Percentiles rank a stretch among this genome's conserved stretches.
These are phyloP conservation scores for Trematocara stigmaticum DNA, from an alignment of 2,113 vertebrate species.

Conservation along the genomic window DNA sequence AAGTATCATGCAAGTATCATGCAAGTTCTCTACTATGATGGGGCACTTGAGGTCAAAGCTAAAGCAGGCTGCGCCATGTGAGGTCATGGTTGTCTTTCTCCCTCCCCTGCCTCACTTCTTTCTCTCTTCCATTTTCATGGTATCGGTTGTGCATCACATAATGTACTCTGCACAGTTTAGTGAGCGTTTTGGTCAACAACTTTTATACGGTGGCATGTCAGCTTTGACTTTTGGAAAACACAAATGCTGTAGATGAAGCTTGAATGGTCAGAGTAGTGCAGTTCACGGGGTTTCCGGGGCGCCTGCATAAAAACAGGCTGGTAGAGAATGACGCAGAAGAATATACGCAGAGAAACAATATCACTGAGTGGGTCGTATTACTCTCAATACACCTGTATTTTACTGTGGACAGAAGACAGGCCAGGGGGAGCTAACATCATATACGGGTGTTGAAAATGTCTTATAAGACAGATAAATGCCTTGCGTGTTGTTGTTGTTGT, in stretches of 20 bases:
- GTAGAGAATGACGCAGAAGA: not conserved
- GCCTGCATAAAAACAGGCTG: not conserved
- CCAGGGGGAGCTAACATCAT: not conserved
- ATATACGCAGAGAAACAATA: not conserved
- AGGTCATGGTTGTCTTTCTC: conserved; percentile 22
- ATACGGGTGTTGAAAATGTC: not conserved
- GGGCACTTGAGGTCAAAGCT: conserved; percentile 45
- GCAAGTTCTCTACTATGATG: not conserved
- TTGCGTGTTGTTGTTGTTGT: not conserved
- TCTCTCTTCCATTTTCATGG: not conserved
- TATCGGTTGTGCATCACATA: not conserved
- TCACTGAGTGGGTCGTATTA: not conserved
- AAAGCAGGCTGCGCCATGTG: conserved; percentile 20
- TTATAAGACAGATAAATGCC: not conserved
- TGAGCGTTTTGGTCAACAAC: not conserved
- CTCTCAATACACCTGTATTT: not conserved
- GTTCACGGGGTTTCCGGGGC: not conserved
- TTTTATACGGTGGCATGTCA: not conserved
- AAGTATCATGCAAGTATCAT: not conserved
- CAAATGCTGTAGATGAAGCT: not conserved
- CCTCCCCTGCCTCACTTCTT: not conserved
- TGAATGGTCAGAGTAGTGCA: not conserved
- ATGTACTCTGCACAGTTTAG: not conserved
- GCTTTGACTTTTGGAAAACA: not conserved
- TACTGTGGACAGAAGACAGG: not conserved